Evolutionary conservation across 2,888 invertebrate species (phyloP), one percentile per base, ranked within the genome.

Genomic region (Agonopterix alstromeriana): DNA sequence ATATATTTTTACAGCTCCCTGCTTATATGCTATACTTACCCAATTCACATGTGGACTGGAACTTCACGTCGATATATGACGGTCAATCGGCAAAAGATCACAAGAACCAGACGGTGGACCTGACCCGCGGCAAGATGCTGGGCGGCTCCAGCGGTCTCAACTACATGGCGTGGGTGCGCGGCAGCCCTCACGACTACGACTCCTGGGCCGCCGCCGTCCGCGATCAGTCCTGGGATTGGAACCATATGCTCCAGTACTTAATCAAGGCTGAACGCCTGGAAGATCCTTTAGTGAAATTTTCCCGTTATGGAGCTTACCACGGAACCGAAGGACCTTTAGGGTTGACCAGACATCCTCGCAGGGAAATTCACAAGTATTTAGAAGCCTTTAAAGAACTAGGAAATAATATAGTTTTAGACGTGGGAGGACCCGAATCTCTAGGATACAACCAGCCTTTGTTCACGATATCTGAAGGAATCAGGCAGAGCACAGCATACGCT

Each of bases 301-400:
- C 44, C 43, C 47, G 36, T 7, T 42, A 9, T 27, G 45, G 38
- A 7, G 14, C 41, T 0, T 58, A 53, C 14, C 62, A 65, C 35
- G 73, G 74, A 2, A 63, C 56, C 0, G 8, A 48, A 1, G 75
- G 73, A 4, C 54, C 57, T 3, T 45, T 65, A 0, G 60, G 54
- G 10, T 47, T 70, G 0, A 60, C 61, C 0, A 61, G 60, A 35
- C 54, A 67, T 46, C 27, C 44, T 0, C 54, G 52, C 9, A 38
- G 48, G 0, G 48, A 44, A 4, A 50, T 61, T 5, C n/a, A n/a
- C 3, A 5, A 10, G 45, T 45, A 38, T 38, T 17, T 45, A 17
- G n/a, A 10, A 4, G 45, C 45, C 5, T 36, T 38, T 14, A 11
- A 11, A 10, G 38, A 45, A 35, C 12, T 35, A 8, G 45, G 45